phyloP scores from a whole-genome alignment of 1,140 invertebrate genomes.

The Mycetomoellerius zeteki region DNA sequence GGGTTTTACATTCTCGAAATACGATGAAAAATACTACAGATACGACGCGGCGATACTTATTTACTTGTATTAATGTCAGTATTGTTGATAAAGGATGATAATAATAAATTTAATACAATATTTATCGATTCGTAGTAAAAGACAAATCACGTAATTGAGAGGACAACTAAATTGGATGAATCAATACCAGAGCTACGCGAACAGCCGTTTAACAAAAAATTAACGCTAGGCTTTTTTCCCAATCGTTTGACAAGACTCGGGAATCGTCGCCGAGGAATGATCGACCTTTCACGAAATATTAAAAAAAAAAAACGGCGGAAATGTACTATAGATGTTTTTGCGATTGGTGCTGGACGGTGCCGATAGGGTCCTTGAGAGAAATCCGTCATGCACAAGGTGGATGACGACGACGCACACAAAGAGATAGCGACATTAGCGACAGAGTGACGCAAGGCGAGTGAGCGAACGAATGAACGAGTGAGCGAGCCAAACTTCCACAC shows the following conservation, averaged over 20 bases:
- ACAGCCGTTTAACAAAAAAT: not conserved
- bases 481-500: constrained; percentile 34
- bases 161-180: not conserved
- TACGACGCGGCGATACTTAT: not conserved
- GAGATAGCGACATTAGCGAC: too few relatives aligned
- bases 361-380: constrained; percentile 46
- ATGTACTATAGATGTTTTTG: not conserved
- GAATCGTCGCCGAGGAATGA: not conserved
- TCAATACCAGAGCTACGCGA: not conserved
- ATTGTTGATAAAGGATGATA: not conserved
- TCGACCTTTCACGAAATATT: constrained; percentile 6
- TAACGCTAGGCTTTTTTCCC: not conserved
- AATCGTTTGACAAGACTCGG: not conserved
- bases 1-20: not conserved
- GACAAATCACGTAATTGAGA: not conserved
- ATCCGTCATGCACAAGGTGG: constrained; percentile 48
- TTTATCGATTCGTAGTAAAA: not conserved
- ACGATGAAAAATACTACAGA: not conserved
- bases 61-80: not conserved
- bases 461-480: constrained; percentile 18
- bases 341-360: not conserved
- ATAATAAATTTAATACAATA: constrained; percentile 17
- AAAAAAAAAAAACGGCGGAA: not conserved
- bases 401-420: constrained; percentile 69
- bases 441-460: constrained; percentile 70